Base-by-base conservation (phyloP, 1,140 invertebrate species). In the Tetragnatha versicolor region DNA sequence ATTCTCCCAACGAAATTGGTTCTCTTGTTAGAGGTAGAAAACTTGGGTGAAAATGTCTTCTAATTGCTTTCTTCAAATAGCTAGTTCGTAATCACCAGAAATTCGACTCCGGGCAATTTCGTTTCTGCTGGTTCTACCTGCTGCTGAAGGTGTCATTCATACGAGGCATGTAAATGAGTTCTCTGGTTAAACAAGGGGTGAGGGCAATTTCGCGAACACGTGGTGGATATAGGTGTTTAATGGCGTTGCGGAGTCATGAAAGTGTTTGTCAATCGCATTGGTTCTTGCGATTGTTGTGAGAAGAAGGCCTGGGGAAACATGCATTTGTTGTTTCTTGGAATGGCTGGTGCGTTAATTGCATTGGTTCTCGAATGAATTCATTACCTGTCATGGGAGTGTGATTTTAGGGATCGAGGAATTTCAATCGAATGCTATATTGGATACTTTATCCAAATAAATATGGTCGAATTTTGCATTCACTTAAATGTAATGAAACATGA, bases 11-110 rank as follows among this genome's bases (percentile, higher is more conserved):
- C 10, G 55, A 58, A 58, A 58, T 58, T 58, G 55, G 55, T 31
- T 58, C 14, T 20, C 55, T 58, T 58, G 29, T 58, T 58, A 58
- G 35, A 58, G 55, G n/a, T n/a, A 35, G 55, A 58, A 58, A 58
- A 58, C 65, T 68, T 68, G 1, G 35, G 42, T 29, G 27, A 68
- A 65, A 68, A 68, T 49, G 12, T 5, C 45, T 33, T 49, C 65
- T 68, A 68, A 68, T 66, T 49, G 27, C 42, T 25, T 51, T 68
- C 65, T 63, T 63, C 45, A 49, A 68, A 68, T 31, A 45, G 42
- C 45, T 33, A 25, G 29, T 27, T 31, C 61, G 61, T 65, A 65
- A 65, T 65, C 61, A 65, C 39, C 33, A 17, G 37, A 22, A 65
- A 45, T 65, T 65, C 37, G 35, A 39, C 29, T 65, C 61, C 61